Evolutionary conservation across 2,888 invertebrate genomes (phyloP), one percentile per base, ranked within the genome.

Genomic region (Phanerotoma sp.): DNA sequence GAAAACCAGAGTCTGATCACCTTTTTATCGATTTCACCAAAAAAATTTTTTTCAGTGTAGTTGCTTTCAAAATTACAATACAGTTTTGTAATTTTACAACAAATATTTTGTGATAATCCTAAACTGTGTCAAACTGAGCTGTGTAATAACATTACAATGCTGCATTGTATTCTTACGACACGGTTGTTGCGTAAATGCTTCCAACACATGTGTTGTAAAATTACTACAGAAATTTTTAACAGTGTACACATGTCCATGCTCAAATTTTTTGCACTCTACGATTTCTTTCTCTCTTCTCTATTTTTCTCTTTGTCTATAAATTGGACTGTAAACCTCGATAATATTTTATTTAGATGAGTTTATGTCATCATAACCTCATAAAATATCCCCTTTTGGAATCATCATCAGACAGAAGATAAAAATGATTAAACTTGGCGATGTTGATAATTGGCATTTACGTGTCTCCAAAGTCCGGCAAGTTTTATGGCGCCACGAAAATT

Each of bases 401-500:
- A 28, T 10, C 30, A 33, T 33, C 33, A 33, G 11, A 33, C 33
- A 13, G 20, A 22, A 21, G 22, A 22, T 22, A 22, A 42, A 38
- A 42, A 32, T 48, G 21, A 35, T 37, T 42, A 41, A 54, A 48
- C 22, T 25, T 9, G 20, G n/a, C 41, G 10, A 33, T 33, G 64
- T 65, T 65, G 66, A 73, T 75, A 74, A 76, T 75, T 74, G 70
- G 66, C 68, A 71, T 66, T 73, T 69, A 70, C 71, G 71, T 75
- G 77, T 76, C 77, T 74, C 77, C 74, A 72, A 72, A 54, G 68
- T 66, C 62, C 63, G 61, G 64, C 62, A 58, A 64, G 66, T 66
- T 66, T 58, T 58, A 58, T 76, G 76, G 76, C 75, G 76, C 77
- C 77, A 75, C 68, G 66, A 75, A 61, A 77, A 76, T 76, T 77